phyloP scores from a whole-genome alignment of 2,113 vertebrate genomes.

The Mugil cephalus region DNA sequence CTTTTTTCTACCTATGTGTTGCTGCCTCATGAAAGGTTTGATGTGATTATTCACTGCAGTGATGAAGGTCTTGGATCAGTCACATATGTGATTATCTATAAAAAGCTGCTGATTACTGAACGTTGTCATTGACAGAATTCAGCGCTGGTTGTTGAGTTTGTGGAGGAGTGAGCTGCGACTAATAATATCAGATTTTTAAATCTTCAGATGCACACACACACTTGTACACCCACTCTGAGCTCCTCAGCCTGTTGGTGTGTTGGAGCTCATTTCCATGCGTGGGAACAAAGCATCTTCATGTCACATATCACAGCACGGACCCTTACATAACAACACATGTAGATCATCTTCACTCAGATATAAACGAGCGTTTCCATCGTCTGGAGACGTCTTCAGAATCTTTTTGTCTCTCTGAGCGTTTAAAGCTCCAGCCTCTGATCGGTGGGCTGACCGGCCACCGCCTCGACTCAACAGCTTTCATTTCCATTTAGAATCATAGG shows the following conservation, averaged over 20 bases:
- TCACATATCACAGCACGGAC: slow-evolving; percentile 49
- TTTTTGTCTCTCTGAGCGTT: no score
- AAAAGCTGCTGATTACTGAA: no score
- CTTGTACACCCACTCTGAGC: slow-evolving; percentile 50
- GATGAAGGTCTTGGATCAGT: no score
- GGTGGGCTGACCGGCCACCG: background rate
- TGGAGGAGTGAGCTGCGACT: slow-evolving; percentile 7
- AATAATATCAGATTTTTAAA: slow-evolving; percentile 21
- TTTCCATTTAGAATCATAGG: slow-evolving; percentile 7
- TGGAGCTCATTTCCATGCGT: slow-evolving; percentile 65
- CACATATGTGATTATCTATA: no score
- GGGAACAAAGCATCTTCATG: slow-evolving; percentile 68
- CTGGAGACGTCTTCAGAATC: no score
- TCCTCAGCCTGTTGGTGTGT: slow-evolving; percentile 53
- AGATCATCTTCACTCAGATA: slow-evolving; percentile 11
- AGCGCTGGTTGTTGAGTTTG: background rate
- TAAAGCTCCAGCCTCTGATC: no score
- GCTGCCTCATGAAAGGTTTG: no score
- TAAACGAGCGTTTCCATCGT: no score
- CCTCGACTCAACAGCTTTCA: background rate
- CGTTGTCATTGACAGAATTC: no score
- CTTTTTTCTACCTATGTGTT: no score
- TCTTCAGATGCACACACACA: slow-evolving; percentile 25
- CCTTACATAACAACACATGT: slow-evolving; percentile 46
- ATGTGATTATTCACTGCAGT: no score